These are phyloP conservation scores for Drosophila leontia DNA, from an alignment of 1,140 invertebrate species.

Conservation along the genomic window DNA sequence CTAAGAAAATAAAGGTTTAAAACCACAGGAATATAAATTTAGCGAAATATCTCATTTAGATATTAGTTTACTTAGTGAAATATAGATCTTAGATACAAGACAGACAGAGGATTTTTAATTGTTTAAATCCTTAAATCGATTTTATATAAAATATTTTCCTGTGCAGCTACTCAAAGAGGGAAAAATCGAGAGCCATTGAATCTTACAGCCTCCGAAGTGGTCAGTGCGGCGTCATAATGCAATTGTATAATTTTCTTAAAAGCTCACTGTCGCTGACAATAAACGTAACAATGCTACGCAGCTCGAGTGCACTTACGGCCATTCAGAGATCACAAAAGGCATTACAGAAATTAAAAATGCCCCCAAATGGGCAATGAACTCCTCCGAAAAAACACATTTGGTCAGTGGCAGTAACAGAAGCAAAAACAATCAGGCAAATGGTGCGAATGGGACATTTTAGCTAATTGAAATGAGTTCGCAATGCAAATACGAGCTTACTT, in stretches of 20 bases:
- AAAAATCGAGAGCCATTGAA: conserved; percentile 5
- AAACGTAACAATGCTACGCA: conserved; percentile 36
- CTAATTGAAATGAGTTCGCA: conserved; percentile 70
- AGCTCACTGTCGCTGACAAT: conserved; percentile 58
- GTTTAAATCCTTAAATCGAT: too few species aligned
- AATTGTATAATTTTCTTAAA: conserved; percentile 83
- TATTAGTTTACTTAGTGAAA: background rate
- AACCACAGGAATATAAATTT: accelerated
- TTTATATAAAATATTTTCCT: background rate
- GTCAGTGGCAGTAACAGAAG: conserved; percentile 20
- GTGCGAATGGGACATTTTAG: conserved; percentile 75
- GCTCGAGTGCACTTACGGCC: conserved; percentile 62
- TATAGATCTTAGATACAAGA: background rate
- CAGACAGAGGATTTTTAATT: too few species aligned
- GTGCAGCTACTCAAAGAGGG: background rate
- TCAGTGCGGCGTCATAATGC: conserved; percentile 78
- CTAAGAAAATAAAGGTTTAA: background rate
- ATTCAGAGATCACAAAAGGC: conserved; percentile 69
- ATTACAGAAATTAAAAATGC: conserved; percentile 80
- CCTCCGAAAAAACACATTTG: conserved; percentile 45
- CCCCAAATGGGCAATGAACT: conserved; percentile 70
- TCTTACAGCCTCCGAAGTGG: conserved; percentile 43
- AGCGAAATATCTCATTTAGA: too few species aligned
- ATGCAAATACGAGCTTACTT: conserved; percentile 50
- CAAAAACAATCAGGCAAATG: conserved; percentile 75